Base-by-base conservation (phyloP, 2,113 vertebrate genomes). In the Corapipo altera region DNA sequence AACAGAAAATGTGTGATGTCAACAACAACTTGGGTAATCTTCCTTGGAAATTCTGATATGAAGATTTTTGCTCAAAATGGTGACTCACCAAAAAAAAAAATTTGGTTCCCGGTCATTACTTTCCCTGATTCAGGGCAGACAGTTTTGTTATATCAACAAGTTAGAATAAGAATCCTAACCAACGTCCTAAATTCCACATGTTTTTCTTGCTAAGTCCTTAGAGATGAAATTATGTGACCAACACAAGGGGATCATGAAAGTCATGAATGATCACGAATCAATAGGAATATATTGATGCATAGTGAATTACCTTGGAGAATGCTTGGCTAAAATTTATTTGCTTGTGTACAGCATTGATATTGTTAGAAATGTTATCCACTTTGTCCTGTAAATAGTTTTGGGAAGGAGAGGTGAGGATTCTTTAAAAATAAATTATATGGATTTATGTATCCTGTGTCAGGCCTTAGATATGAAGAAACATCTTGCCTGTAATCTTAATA, bases 191-290 rank as follows among this genome's bases (percentile, higher is more conserved):
- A 81, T 64, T 54, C 5, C 5, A 28, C 0, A 0, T 48, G 6
- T 7, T 84, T 86, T 84, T 65, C 22, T 49, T 77, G 32, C 7
- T 55, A 35, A 49, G 4, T 77, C 21, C 26, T 41, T 67, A 69
- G 24, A 75, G 35, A n/a, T 52, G 2, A 83, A 79, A 92, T 83
- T 80, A 37, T 46, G 27, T 37, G 23, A 33, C 37, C 22, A 46
- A 5, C 8, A 54, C 0, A 0, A 62, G n/a, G 15, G 39, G 37
- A 30, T 64, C 61, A 64, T 30, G 18, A 41, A 30, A 41, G 27
- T 30, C 27, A 15, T 41, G 39, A 64, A 64, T 41, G 27, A 41
- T 30, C 18, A 41, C 14, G 61, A 64, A 41, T 64, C 61, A 64
- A 41, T 30, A 41, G 9, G 18, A 20, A 70, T 54, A 46, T 67